Evolutionary conservation across 2,797 vertebrate species (phyloP).

Genomic region (Atherinosoma microstoma): DNA sequence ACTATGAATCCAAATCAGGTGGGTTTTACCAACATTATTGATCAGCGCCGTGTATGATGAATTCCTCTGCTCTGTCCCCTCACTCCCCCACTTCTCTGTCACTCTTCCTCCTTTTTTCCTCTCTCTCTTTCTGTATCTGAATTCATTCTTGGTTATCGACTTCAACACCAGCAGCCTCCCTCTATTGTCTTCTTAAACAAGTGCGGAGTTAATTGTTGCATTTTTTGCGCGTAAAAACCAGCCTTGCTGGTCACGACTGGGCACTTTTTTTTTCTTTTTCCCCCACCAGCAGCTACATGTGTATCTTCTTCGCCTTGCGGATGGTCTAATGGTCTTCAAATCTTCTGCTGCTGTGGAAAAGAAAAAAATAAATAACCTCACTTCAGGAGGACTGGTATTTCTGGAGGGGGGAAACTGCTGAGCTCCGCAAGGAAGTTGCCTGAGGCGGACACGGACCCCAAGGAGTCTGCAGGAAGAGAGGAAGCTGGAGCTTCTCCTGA

Average conservation of each 20-base stretch:
- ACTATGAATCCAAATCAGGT: constrained; percentile 61
- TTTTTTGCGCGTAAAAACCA: constrained; percentile 13
- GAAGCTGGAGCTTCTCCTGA: constrained; percentile 40
- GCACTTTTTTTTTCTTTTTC: constrained; percentile 31
- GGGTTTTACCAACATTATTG: constrained; percentile 63
- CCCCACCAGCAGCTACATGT: background rate
- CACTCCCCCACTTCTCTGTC: background rate
- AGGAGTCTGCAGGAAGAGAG: constrained; percentile 51
- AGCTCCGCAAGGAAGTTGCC: constrained; percentile 82
- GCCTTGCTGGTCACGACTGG: constrained; percentile 32
- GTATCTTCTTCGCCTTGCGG: constrained; percentile 12
- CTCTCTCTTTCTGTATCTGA: constrained; percentile 28
- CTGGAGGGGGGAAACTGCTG: constrained; percentile 69
- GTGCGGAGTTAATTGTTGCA: constrained; percentile 42
- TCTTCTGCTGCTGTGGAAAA: constrained; percentile 24
- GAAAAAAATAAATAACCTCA: background rate
- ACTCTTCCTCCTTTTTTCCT: constrained; percentile 6
- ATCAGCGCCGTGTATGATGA: constrained; percentile 55
- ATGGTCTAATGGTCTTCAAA: constrained; percentile 36
- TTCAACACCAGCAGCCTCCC: constrained; percentile 58
- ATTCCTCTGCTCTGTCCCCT: constrained; percentile 59
- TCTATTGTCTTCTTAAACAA: constrained; percentile 62
- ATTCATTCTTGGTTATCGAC: constrained; percentile 65
- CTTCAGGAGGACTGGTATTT: constrained; percentile 42
- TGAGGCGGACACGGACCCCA: constrained; percentile 64